Base-by-base conservation (phyloP, 2,113 vertebrate genomes). In the Oreochromis spilurus region DNA sequence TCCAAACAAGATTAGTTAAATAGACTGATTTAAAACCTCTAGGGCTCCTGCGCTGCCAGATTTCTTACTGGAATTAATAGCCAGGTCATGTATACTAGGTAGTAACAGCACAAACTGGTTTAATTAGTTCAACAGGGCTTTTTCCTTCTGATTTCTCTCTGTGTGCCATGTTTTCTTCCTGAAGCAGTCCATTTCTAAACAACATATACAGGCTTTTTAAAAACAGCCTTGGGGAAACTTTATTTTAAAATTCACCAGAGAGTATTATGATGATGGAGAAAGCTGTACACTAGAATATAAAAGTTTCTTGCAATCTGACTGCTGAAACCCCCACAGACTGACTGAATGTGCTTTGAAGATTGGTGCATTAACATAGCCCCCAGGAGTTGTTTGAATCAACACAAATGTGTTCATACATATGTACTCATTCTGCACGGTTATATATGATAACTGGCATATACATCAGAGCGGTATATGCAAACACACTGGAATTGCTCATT, bases 341-440 rank as follows among this genome's bases (percentile, higher is more conserved):
- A n/a, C 62, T 78, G 57, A 53, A 75, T 57, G 16, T 53, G 84
- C 93, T 94, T 94, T 95, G 92, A 94, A 92, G 91, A 90, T 62
- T 58, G 40, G 84, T 88, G 90, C 75, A 87, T 92, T 90, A 78
- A 67, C 81, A 91, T 24, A 90, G 81, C 86, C 89, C 75, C 7
- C 21, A 86, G 84, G 93, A 91, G 81, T 79, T n/a, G 12, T 72
- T 86, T 40, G 86, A 79, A 89, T 86, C 60, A 84, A 90, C 82
- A 84, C 17, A 79, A 88, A 87, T 84, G 57, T 86, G 29, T 75
- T 87, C 52, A 67, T 86, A 88, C 75, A 83, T 84, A 82, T 84
- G 79, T 67, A 62, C 60, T 79, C 50, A 90, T 91, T 87, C 79
- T 54, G 83, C 65, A 81, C 36, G 50, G 34, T 60, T 86, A 82